Evolutionary conservation across 2,797 vertebrate species (phyloP), one percentile per base, ranked within the genome.

Genomic region (Rhinophrynus dorsalis): DNA sequence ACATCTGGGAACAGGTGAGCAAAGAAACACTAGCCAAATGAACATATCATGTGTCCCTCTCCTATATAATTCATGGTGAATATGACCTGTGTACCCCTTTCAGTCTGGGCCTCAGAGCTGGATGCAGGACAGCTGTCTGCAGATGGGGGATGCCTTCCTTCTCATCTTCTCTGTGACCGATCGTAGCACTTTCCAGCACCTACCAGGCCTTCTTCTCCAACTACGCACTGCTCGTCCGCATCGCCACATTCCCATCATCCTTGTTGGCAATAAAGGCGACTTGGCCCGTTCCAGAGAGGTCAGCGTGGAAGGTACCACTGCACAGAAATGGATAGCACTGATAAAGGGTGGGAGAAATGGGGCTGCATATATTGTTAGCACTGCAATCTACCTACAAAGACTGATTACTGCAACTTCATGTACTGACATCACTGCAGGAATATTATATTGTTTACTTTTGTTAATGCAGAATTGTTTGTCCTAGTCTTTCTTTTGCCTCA

Each of bases 201-300:
- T 90, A 4, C 90, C 93, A 45, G 92, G 94, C 71, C 82, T 79
- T 3, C 70, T 86, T 23, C 89, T 95, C 77, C 88, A 91, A 74
- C 90, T 96, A 66, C 88, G 93, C 65, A 87, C 92, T 52, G 90
- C 89, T 75, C 89, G 94, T 81, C 87, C 92, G 10, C 87, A 90
- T 67, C 91, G 90, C 0, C 88, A 92, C 33, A 90, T 89, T 17
- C 94, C 95, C 48, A 90, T 96, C 80, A 95, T 96, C 87, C 89
- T 96, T 9, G 94, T 93, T 80, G 95, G 93, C 78, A 96, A 96
- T 85, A 96, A 96, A 88, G 96, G 93, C 1, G 95, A 96, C 88
- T 87, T 96, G 30, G 95, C 94, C 6, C 92, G 95, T 37, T 94
- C 92, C 29, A 84, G 94, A 52, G 94, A 96, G 81, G 92, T 96